phyloP scores from a whole-genome alignment of 2,797 vertebrate species.

The Enoplosus armatus region DNA sequence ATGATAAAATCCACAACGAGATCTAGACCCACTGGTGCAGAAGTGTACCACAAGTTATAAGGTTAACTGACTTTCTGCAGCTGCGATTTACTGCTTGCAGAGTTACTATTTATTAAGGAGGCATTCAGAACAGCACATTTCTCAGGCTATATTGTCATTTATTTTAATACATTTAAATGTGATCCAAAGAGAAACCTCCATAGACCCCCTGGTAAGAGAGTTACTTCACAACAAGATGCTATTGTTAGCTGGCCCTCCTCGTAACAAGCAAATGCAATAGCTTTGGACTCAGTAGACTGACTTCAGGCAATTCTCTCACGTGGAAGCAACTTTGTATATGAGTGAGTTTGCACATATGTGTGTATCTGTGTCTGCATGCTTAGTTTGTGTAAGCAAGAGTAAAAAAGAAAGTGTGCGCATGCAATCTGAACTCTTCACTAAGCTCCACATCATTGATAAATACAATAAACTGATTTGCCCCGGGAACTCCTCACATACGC shows the following conservation, averaged over 20 bases:
- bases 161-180: constrained; percentile 11
- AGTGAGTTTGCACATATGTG: not conserved
- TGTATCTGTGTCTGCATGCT: constrained; percentile 12
- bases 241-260: constrained; percentile 13
- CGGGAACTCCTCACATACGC: constrained; percentile 26
- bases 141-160: not conserved
- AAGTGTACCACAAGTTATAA: constrained; percentile 9
- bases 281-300: constrained; percentile 35
- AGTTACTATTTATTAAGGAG: no score
- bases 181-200: constrained; percentile 5
- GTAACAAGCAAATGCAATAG: constrained; percentile 24
- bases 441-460: constrained; percentile 42
- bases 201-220: not conserved
- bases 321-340: constrained; percentile 16
- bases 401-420: not conserved
- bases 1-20: constrained; percentile 17
- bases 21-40: not conserved
- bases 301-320: constrained; percentile 29
- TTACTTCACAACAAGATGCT: constrained; percentile 18
- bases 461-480: constrained; percentile 37
- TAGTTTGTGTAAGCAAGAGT: not conserved
- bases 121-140: constrained; percentile 25
- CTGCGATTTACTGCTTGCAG: not conserved
- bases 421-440: constrained; percentile 26
- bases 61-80: constrained; percentile 30